Conservation (phyloP, 2,888 invertebrate genomes). For the Lottia gigantea region DNA sequence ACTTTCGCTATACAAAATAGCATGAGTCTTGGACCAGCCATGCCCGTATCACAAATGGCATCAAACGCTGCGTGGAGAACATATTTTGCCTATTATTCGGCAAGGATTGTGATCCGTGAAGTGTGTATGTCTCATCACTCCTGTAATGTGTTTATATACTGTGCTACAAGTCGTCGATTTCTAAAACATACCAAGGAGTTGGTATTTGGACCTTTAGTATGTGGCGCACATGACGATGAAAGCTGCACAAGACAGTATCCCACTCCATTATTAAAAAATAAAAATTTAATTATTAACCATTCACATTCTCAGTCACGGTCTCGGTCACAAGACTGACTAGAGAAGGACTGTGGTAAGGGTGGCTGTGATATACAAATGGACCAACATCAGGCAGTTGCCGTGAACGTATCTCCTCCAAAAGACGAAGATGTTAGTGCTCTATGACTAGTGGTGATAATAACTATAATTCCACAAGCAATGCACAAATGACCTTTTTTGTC, state of each 20-base stretch:
- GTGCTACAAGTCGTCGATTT: slow-evolving; percentile 42
- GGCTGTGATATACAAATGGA: too few relatives aligned
- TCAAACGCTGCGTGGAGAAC: slow-evolving; percentile 47
- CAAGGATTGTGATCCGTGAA: slow-evolving; percentile 48
- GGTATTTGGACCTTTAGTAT: slow-evolving; percentile 13
- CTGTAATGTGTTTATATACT: slow-evolving; percentile 52
- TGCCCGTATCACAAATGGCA: slow-evolving; percentile 41
- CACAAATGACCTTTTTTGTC: too few relatives aligned
- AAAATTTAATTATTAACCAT: background rate
- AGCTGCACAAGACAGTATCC: slow-evolving; percentile 11
- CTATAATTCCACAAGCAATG: too few relatives aligned
- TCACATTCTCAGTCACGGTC: background rate
- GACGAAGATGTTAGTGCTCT: too few relatives aligned
- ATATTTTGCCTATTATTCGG: slow-evolving; percentile 48
- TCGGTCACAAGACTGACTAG: background rate
- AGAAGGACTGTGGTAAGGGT: background rate
- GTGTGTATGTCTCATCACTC: slow-evolving; percentile 59
- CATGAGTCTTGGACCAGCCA: slow-evolving; percentile 36
- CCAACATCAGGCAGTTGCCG: too few relatives aligned
- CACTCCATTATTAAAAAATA: slow-evolving; percentile 14
- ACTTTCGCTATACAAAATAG: slow-evolving; percentile 41
- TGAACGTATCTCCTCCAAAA: too few relatives aligned
- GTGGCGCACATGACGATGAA: background rate
- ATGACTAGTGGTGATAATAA: too few relatives aligned
- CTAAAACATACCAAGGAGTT: slow-evolving; percentile 33